Evolutionary conservation across 2,113 vertebrate species (phyloP), one percentile per base, ranked within the genome.

Genomic region (Mormoops blainvillei): DNA sequence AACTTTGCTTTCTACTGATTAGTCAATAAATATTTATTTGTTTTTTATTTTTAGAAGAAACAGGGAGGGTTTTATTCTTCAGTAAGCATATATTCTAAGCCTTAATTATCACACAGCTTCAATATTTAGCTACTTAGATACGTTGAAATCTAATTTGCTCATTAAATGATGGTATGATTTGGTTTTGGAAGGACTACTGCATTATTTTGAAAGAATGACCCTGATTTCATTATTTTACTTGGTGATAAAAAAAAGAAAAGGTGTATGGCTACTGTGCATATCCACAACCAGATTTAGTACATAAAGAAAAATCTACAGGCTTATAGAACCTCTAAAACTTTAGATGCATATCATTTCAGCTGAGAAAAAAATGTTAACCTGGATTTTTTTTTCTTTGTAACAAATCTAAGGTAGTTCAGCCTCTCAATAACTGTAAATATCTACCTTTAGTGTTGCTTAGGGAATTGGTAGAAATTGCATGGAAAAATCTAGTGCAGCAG

Each of bases 281-380:
- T 92, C 86, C 61, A 84, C 9, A 92, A 45, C 8, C 41, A 90
- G 45, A 78, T 43, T 96, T 95, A 93, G 85, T 91, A 82, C 76
- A 78, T 97, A 94, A 96, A 94, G 63, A 87, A 96, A 96, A 96
- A 81, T 45, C 19, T 83, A 87, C 73, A 96, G 73, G 43, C 94
- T 97, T 96, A 93, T 95, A 95, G 91, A 82, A 89, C 31, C 54
- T 97, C 54, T 96, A 94, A 96, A 93, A 91, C 65, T 96, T 95
- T 96, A 96, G 63, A 80, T 85, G 67, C 36, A 90, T 89, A 87
- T 65, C n/a, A 28, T 74, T 97, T 88, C 87, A 94, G 48, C 89
- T 87, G 41, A 91, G 81, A 22, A 76, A 87, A 76, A 91, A 74
- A 38, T 24, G 11, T 91, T 95, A 81, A 83, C 38, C 9, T 52